Percentiles rank a stretch among this genome's conserved stretches.
These are phyloP conservation scores for Tupaia chinensis DNA, from an alignment of 2,113 vertebrate species.

Conservation along the genomic window DNA sequence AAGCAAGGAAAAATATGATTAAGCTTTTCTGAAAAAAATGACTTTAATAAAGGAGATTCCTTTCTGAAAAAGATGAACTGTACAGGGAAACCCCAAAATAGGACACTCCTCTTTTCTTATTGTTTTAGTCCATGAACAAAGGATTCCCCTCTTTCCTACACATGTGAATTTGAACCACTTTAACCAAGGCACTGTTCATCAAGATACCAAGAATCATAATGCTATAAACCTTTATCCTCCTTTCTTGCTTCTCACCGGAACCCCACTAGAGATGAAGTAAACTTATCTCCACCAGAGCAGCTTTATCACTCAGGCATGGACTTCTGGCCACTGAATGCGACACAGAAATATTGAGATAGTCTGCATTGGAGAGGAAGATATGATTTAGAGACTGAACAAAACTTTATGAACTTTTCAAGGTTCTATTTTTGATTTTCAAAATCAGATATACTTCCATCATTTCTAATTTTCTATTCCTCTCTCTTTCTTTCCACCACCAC, in stretches of 20 bases:
- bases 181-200: background rate
- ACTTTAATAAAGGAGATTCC: background rate
- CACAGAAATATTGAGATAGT: background rate
- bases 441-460: background rate
- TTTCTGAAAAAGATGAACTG: background rate
- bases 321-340: background rate
- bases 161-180: slow-evolving; percentile 34
- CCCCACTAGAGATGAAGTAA: slow-evolving; percentile 76
- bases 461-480: background rate
- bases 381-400: background rate
- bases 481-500: background rate
- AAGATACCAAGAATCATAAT: background rate
- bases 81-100: background rate
- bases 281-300: slow-evolving; percentile 49
- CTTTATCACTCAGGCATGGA: background rate
- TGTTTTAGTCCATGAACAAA: background rate
- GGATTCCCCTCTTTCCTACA: background rate
- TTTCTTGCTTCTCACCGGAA: slow-evolving; percentile 7
- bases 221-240: background rate
- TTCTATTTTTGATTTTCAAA: slow-evolving; percentile 57
- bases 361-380: background rate
- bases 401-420: slow-evolving; percentile 35
- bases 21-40: slow-evolving; percentile 19
- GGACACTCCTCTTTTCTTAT: background rate
- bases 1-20: background rate